Conservation (phyloP, 2,113 vertebrate species). For the Galbula dea region DNA sequence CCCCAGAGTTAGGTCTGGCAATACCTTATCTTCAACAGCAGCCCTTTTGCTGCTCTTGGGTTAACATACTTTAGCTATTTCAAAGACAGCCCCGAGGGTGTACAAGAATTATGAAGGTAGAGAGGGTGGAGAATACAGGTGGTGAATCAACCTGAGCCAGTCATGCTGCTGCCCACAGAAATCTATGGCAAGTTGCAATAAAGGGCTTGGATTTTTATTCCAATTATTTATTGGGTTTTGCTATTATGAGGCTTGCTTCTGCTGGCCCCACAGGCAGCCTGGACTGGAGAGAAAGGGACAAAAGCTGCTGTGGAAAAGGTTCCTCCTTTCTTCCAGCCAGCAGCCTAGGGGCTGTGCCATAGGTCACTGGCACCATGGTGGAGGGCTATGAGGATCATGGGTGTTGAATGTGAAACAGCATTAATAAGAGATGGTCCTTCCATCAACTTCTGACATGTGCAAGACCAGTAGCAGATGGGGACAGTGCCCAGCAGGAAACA, state of each 20-base stretch:
- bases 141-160: background rate
- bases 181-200: background rate
- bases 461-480: background rate
- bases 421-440: background rate
- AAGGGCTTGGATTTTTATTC: background rate
- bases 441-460: background rate
- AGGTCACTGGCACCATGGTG: background rate
- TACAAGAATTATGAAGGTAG: background rate
- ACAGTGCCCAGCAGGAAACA: background rate
- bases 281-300: background rate
- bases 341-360: background rate
- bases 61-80: background rate
- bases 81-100: accelerated
- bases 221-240: background rate
- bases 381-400: background rate
- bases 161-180: background rate
- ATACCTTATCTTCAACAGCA: background rate
- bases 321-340: background rate
- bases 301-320: background rate
- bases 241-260: background rate
- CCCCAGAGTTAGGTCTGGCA: background rate
- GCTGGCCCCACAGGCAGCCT: background rate
- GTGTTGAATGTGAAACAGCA: background rate
- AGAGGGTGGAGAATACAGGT: background rate
- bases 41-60: background rate